These are phyloP conservation scores for Zaprionus africanus DNA, from an alignment of 1,140 invertebrate genomes.

Conservation along the genomic window DNA sequence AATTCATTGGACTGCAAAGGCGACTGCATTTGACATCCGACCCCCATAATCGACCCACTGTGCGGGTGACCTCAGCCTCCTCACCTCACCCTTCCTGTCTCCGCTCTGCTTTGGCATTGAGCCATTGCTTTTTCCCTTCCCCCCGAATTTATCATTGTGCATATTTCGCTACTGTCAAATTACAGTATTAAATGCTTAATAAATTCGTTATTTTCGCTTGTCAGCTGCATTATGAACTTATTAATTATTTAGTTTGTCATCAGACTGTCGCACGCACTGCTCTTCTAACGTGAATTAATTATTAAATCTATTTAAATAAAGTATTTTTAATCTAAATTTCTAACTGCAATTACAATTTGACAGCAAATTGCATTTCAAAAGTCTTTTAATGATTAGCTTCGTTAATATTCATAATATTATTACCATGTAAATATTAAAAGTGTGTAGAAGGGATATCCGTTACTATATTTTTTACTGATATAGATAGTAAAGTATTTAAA, in stretches of 20 bases:
- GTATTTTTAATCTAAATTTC: slow-evolving; percentile 4
- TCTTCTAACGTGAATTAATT: neutral
- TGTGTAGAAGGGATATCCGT: neutral
- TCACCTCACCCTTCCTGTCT: neutral
- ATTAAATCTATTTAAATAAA: neutral
- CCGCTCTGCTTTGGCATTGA: neutral
- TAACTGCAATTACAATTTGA: neutral
- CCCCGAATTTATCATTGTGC: neutral
- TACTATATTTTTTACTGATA: too few relatives aligned
- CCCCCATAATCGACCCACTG: neutral
- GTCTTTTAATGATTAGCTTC: neutral
- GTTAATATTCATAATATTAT: neutral
- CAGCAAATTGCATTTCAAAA: neutral
- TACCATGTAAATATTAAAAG: neutral
- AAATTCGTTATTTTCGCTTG: slow-evolving; percentile 26
- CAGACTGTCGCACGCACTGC: neutral
- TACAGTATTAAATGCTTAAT: slow-evolving; percentile 22
- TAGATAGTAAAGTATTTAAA: too few relatives aligned
- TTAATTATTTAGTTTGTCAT: slow-evolving; percentile 6
- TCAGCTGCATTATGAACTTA: slow-evolving; percentile 3
- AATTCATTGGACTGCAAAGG: slow-evolving; percentile 57
- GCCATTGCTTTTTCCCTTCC: neutral
- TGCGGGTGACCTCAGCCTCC: neutral
- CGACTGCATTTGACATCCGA: slow-evolving; percentile 32
- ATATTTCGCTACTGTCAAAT: neutral